Evolutionary conservation across 2,888 invertebrate genomes (phyloP).

Genomic region (Sclerodermus sp.): DNA sequence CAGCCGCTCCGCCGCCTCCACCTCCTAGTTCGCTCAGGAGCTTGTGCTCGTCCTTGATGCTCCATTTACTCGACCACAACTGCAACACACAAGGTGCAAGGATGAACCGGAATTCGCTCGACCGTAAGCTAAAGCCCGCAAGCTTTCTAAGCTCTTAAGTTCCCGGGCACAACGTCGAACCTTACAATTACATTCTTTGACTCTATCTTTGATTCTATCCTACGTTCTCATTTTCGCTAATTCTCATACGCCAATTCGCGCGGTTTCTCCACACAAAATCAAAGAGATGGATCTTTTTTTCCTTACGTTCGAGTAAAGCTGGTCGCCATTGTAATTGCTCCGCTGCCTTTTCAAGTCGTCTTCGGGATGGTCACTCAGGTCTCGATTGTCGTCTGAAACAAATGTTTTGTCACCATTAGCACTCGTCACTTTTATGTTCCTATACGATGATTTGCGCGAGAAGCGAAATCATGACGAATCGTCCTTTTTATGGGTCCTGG

Average conservation of each 20-base stretch:
- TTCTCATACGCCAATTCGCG: no score
- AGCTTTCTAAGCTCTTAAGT: no score
- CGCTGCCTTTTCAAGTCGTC: conserved; percentile 87
- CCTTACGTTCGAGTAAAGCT: conserved; percentile 87
- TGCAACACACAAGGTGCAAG: conserved; percentile 47
- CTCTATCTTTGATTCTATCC: no score
- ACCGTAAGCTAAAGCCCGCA: no score
- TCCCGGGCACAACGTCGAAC: background rate
- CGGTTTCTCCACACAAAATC: no score
- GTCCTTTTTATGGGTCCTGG: no score
- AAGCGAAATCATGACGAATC: no score
- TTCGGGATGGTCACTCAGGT: conserved; percentile 84
- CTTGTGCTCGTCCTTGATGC: conserved; percentile 89
- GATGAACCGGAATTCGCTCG: no score
- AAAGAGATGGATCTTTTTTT: no score
- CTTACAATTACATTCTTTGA: background rate
- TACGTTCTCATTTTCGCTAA: no score
- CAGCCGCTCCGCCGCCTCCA: conserved; percentile 58
- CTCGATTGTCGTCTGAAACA: conserved; percentile 79
- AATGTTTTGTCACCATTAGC: background rate
- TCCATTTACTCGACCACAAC: conserved; percentile 88
- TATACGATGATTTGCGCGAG: no score
- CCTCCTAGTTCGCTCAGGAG: conserved; percentile 79
- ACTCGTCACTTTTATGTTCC: no score
- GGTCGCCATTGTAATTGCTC: conserved; percentile 85